Conservation (phyloP, 2,113 vertebrate genomes). For the Silurus asotus region DNA sequence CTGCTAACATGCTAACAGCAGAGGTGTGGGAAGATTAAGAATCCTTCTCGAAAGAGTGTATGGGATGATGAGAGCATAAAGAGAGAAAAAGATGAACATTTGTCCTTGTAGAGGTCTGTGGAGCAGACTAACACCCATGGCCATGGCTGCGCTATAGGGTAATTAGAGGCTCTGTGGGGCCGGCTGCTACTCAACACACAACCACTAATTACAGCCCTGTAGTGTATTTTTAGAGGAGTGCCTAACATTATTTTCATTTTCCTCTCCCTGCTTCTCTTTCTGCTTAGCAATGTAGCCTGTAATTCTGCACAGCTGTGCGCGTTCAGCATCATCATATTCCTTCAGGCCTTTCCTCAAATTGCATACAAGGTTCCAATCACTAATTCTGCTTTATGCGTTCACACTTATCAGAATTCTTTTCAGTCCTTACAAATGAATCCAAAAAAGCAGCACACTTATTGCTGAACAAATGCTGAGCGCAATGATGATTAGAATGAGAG, state of each 20-base stretch:
- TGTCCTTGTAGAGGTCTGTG: slow-evolving; percentile 58
- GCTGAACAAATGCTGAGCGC: not conserved
- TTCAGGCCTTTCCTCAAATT: slow-evolving; percentile 17
- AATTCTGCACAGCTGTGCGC: slow-evolving; percentile 74
- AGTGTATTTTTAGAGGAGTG: slow-evolving; percentile 74
- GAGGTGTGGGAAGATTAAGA: not conserved
- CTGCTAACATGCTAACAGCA: not conserved
- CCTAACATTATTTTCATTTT: slow-evolving; percentile 73
- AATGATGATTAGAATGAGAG: slow-evolving; percentile 38
- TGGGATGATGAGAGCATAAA: slow-evolving; percentile 32
- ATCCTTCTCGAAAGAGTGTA: not conserved
- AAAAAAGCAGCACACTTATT: not conserved
- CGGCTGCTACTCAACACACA: slow-evolving; percentile 70
- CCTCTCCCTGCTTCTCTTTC: slow-evolving; percentile 54
- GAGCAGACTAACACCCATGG: slow-evolving; percentile 55
- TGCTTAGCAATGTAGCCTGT: slow-evolving; percentile 66
- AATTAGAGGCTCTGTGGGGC: slow-evolving; percentile 75
- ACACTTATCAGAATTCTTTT: not conserved
- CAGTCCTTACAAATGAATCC: not conserved
- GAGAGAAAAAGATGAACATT: slow-evolving; percentile 35
- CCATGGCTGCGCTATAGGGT: slow-evolving; percentile 52
- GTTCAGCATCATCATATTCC: slow-evolving; percentile 56
- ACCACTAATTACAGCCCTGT: slow-evolving; percentile 76
- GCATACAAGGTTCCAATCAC: not conserved
- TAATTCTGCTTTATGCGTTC: not conserved